phyloP scores from a whole-genome alignment of 2,888 invertebrate species.

The Tipula confusa region DNA sequence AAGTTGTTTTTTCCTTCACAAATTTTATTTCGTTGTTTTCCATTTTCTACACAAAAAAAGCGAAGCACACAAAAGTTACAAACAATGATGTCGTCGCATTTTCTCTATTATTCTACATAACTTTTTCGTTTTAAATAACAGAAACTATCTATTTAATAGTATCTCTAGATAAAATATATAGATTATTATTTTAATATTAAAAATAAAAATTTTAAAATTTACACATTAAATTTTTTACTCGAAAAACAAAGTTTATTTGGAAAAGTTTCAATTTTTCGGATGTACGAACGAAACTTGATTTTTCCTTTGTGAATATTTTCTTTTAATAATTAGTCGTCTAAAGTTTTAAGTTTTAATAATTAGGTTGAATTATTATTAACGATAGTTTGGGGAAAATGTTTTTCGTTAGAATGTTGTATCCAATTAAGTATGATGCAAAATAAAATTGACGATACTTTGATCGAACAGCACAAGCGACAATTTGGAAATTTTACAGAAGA shows the following conservation, averaged over 20 bases:
- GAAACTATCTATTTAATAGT: background rate
- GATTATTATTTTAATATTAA: background rate
- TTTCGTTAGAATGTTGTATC: no score
- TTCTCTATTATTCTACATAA: background rate
- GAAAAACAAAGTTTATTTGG: background rate
- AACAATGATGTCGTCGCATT: background rate
- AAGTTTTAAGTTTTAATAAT: no score
- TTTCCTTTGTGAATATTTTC: background rate
- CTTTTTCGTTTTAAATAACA: background rate
- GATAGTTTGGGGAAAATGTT: no score
- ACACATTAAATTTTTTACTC: background rate
- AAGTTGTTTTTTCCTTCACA: background rate
- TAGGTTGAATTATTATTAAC: no score
- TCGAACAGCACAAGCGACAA: no score
- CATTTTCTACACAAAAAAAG: no score
- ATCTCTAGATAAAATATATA: background rate
- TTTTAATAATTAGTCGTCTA: no score
- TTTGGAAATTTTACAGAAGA: no score
- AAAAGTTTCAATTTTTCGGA: background rate
- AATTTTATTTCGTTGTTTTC: background rate
- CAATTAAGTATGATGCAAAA: no score
- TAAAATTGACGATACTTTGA: no score
- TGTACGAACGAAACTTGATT: background rate
- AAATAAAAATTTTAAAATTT: background rate
- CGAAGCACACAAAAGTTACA: background rate